Evolutionary conservation across 2,797 vertebrate genomes (phyloP), one percentile per base, ranked within the genome.

Genomic region (Halcyon chelicuti): DNA sequence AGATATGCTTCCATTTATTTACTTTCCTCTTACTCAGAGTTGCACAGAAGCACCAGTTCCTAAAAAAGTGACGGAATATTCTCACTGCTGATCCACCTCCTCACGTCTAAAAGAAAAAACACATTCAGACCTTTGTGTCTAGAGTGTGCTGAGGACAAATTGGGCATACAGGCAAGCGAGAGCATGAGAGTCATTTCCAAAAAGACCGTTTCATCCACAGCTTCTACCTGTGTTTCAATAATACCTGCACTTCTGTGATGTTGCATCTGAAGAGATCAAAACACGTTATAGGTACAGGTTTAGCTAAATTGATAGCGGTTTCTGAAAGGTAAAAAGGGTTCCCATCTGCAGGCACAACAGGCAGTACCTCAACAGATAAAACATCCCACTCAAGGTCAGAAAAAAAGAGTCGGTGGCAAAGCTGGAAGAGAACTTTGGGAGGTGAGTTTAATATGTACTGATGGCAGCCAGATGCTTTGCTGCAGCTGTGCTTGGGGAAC

Each of bases 391-490:
- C 71, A 85, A 93, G 68, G 91, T 88, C 87, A 84, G 40, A 21
- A 58, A 77, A 81, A 80, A 88, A 22, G 65, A 31, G 72, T 71
- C 2, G 1, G 44, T 86, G 68, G 49, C 57, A 74, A 91, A 86
- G 66, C 76, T 71, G 70, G 68, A 61, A 72, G 61, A 84, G 76
- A 90, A 51, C 66, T 44, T 67, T 40, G 61, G 52, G 83, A 77
- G 46, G 61, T 91, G 49, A 65, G 66, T 92, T 65, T 86, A 82
- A 83, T 70, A 40, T 0, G 14, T 49, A 18, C 20, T 58, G 79
- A 85, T 78, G 57, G 82, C 86, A 93, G 90, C 67, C 93, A 93
- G 71, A 82, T 91, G 82, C 82, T 67, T 42, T 58, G 68, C 82
- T 86, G 82, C 92, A 91, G 75, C 88, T 90, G 75, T 31, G 75